These are phyloP conservation scores for Mormyrus hasselquistii DNA, from an alignment of 2,797 vertebrate species.

Conservation along the genomic window DNA sequence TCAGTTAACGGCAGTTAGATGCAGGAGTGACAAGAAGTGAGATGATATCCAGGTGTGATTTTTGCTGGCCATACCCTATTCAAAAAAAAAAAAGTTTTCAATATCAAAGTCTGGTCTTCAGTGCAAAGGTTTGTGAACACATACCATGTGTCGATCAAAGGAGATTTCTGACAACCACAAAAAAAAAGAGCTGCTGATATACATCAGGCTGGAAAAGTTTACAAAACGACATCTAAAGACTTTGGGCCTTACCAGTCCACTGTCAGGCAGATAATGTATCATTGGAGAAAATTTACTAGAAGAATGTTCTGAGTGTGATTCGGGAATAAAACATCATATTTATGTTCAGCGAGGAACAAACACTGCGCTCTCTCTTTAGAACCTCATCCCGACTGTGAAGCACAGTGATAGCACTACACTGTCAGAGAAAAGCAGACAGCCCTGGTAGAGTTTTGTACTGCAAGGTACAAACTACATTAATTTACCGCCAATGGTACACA, in stretches of 20 bases:
- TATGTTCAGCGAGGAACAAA: neutral
- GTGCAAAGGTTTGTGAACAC: neutral
- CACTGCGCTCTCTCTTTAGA: neutral
- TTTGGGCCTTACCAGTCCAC: neutral
- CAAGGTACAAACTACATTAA: neutral
- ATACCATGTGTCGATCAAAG: neutral
- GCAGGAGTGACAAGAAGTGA: neutral
- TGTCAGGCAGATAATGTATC: neutral
- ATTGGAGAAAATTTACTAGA: neutral
- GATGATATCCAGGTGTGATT: neutral
- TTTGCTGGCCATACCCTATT: neutral
- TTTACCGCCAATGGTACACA: neutral
- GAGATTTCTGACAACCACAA: neutral
- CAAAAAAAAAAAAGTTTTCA: neutral
- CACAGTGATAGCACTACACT: neutral
- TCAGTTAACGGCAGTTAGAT: neutral
- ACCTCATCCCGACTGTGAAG: neutral
- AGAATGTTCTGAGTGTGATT: neutral
- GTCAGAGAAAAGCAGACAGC: neutral
- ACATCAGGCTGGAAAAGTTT: neutral
- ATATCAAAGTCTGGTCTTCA: neutral
- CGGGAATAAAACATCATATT: neutral
- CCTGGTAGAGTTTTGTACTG: neutral
- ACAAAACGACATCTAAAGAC: neutral
- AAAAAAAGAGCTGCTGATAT: neutral